These are phyloP conservation scores for Yoshiicerus persimilis DNA, from an alignment of 1,140 invertebrate species.

Conservation along the genomic window DNA sequence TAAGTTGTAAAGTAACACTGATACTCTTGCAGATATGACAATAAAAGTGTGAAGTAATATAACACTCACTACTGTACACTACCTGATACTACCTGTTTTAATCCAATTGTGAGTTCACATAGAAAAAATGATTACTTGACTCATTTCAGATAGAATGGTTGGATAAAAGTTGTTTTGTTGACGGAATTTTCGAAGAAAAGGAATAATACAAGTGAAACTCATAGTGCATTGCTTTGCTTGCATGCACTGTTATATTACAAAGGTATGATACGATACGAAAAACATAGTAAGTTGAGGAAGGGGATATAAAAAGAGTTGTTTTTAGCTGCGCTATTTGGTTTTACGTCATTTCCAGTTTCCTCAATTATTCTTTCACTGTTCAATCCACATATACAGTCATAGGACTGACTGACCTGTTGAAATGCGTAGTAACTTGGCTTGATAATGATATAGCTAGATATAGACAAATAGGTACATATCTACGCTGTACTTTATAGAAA, in stretches of 20 bases:
- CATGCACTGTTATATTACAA: not conserved
- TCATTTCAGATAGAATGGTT: not conserved
- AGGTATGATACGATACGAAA: not conserved
- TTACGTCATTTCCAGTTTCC: slow-evolving; percentile 5
- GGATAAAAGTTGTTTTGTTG: not conserved
- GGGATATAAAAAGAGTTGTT: not conserved
- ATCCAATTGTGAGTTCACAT: not conserved
- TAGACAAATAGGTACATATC: not conserved
- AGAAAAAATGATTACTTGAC: not conserved
- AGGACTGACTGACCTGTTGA: not conserved
- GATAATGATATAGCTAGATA: not conserved
- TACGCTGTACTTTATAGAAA: not conserved
- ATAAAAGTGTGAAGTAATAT: not conserved
- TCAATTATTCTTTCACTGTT: slow-evolving; percentile 8
- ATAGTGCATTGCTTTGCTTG: not conserved
- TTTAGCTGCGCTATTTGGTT: slow-evolving; percentile 9
- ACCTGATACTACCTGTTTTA: not conserved
- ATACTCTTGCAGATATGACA: not conserved
- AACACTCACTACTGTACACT: not conserved
- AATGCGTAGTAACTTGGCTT: not conserved
- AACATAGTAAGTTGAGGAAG: slow-evolving; percentile 7
- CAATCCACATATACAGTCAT: not conserved
- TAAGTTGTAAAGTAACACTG: not conserved
- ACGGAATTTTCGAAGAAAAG: not conserved
- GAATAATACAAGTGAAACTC: not conserved